phyloP scores from a whole-genome alignment of 2,113 vertebrate genomes.

The Albula glossodonta region DNA sequence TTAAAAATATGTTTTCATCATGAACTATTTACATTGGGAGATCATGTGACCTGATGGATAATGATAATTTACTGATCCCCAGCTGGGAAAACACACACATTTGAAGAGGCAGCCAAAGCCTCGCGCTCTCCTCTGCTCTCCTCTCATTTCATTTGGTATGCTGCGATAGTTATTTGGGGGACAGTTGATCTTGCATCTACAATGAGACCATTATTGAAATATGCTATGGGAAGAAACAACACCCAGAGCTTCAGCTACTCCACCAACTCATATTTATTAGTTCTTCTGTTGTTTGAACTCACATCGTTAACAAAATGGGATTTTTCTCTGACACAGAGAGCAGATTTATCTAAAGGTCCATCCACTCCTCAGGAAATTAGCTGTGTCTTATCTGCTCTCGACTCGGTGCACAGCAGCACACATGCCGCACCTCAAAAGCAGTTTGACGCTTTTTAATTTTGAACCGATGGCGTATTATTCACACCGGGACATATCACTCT shows the following conservation, averaged over 20 bases:
- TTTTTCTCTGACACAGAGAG: constrained; percentile 62
- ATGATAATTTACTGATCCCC: too few relatives aligned
- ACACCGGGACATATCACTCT: constrained; percentile 48
- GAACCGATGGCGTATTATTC: constrained; percentile 46
- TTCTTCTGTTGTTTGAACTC: constrained; percentile 70
- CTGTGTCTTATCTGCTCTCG: constrained; percentile 79
- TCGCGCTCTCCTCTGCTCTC: too few relatives aligned
- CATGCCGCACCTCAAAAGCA: constrained; percentile 57
- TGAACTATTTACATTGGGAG: too few relatives aligned
- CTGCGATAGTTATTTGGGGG: too few relatives aligned
- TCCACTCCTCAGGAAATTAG: constrained; percentile 88
- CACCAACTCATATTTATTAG: not conserved
- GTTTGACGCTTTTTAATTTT: constrained; percentile 45
- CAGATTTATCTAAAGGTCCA: constrained; percentile 77
- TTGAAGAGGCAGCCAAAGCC: too few relatives aligned
- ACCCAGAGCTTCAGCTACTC: constrained; percentile 44
- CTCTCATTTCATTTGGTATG: too few relatives aligned
- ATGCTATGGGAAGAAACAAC: too few relatives aligned
- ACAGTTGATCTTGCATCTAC: too few relatives aligned
- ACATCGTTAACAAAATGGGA: constrained; percentile 74
- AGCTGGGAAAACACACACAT: too few relatives aligned
- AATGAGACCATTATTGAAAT: too few relatives aligned
- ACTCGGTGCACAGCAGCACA: constrained; percentile 49
- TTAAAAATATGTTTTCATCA: too few relatives aligned
- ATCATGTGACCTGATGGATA: too few relatives aligned